Evolutionary conservation across 2,797 vertebrate species (phyloP).

Genomic region (Pantherophis vulpinus): DNA sequence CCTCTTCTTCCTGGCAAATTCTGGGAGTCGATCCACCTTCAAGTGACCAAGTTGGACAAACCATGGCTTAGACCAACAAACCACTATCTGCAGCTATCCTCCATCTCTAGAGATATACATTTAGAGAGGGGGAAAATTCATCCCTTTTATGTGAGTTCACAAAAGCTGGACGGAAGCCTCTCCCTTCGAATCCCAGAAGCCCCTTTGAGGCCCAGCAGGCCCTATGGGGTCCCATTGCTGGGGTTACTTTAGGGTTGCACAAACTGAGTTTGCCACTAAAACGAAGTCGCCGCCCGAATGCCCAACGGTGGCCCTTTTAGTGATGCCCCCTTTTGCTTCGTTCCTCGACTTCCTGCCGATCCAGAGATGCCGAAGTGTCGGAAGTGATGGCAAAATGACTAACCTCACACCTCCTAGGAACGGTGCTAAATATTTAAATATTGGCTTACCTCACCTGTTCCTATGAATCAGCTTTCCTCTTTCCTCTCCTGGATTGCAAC

Average conservation of each 20-base stretch:
- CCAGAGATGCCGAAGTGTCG: not conserved
- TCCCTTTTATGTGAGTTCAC: not conserved
- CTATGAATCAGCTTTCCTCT: not conserved
- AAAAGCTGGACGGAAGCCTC: fast-evolving
- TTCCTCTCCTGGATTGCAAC: not conserved
- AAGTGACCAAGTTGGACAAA: not conserved
- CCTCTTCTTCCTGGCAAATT: too few species aligned
- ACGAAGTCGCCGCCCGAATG: fast-evolving
- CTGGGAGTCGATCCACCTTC: not conserved
- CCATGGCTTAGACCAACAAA: not conserved
- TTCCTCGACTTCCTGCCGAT: not conserved
- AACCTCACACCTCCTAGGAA: not conserved
- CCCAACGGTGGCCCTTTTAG: not conserved
- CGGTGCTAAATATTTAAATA: not conserved
- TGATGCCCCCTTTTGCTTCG: not conserved
- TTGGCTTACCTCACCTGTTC: not conserved
- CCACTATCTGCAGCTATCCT: not conserved
- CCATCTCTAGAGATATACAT: not conserved
- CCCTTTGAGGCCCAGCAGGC: not conserved
- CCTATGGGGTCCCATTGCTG: too few species aligned
- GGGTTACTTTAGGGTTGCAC: not conserved
- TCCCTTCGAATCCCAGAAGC: fast-evolving
- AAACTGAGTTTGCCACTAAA: not conserved
- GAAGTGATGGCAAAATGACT: not conserved
- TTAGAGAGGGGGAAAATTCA: not conserved